Evolutionary conservation across 2,797 vertebrate genomes (phyloP).

Genomic region (Anableps anableps): DNA sequence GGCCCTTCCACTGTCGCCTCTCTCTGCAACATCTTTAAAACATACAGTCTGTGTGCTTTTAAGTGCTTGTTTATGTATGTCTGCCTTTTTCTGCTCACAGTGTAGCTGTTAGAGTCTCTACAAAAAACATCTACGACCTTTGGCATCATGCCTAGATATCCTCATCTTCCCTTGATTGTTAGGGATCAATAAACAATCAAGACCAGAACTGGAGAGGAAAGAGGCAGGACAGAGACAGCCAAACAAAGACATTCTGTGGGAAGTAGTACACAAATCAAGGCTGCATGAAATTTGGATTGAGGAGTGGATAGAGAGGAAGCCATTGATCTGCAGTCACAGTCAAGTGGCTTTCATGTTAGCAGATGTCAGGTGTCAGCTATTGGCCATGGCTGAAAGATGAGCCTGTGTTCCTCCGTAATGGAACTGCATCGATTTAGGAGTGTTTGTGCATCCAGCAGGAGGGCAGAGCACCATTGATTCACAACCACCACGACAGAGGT

Average conservation of each 20-base stretch:
- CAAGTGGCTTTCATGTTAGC: constrained; percentile 80
- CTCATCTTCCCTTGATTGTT: constrained; percentile 45
- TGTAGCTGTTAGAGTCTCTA: constrained; percentile 33
- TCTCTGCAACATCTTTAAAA: constrained; percentile 62
- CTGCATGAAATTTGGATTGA: constrained; percentile 37
- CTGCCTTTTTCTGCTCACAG: constrained; percentile 42
- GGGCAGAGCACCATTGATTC: constrained; percentile 77
- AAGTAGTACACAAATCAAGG: constrained; percentile 53
- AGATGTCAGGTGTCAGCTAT: constrained; percentile 79
- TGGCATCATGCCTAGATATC: constrained; percentile 40
- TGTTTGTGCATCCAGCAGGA: constrained; percentile 69
- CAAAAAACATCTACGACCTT: constrained; percentile 35
- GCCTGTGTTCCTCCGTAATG: constrained; percentile 72
- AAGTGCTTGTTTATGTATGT: constrained; percentile 60
- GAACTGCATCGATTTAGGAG: constrained; percentile 75
- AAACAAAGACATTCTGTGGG: constrained; percentile 58
- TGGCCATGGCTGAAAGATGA: constrained; percentile 78
- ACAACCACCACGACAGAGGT: constrained; percentile 59
- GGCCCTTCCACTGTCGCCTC: constrained; percentile 66
- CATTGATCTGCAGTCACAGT: constrained; percentile 73
- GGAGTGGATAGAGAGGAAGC: constrained; percentile 28
- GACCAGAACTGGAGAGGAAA: constrained; percentile 31
- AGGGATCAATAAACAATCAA: constrained; percentile 70
- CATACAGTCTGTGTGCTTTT: constrained; percentile 50
- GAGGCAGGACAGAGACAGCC: constrained; percentile 18